A percentile compares a stretch with the other conserved stretches of the same genome.
phyloP scores from a whole-genome alignment of 2,797 vertebrate genomes.

The Adelosebastes latens region DNA sequence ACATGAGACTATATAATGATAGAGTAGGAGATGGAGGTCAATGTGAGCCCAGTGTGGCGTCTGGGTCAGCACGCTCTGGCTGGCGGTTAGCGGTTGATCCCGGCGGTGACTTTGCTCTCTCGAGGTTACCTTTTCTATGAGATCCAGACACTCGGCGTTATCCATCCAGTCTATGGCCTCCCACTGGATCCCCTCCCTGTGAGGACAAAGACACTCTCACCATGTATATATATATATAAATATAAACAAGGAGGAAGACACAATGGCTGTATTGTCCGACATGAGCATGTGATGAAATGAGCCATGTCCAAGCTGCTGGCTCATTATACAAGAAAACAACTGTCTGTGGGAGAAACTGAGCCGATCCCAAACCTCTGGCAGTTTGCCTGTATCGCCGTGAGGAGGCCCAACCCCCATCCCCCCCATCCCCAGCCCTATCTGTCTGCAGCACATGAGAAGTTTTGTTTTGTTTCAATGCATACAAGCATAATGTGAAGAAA shows the following conservation, averaged over 20 bases:
- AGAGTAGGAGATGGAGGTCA: conserved; percentile 61
- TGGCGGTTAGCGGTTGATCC: conserved; percentile 60
- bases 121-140: conserved; percentile 89
- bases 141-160: conserved; percentile 93
- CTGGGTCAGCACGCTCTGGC: conserved; percentile 58
- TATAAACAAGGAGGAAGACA: conserved; percentile 62
- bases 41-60: conserved; percentile 59
- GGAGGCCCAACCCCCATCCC: conserved; percentile 33
- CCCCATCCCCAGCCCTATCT: conserved; percentile 34
- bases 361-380: conserved; percentile 64
- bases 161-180: conserved; percentile 97
- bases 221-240: conserved; percentile 53
- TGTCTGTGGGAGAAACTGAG: conserved; percentile 69
- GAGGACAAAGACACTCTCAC: conserved; percentile 56
- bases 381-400: conserved; percentile 23
- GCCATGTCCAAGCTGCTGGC: conserved; percentile 70
- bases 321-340: conserved; percentile 75
- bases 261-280: conserved; percentile 76
- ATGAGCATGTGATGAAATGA: conserved; percentile 80
- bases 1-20: conserved; percentile 69
- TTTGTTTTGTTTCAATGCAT: conserved; percentile 3
- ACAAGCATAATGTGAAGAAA: background rate
- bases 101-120: conserved; percentile 47
- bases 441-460: conserved; percentile 16
- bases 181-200: conserved; percentile 92